Evolutionary conservation across 2,888 invertebrate species (phyloP), one percentile per base, ranked within the genome.

Genomic region (Tortricodes alternella): DNA sequence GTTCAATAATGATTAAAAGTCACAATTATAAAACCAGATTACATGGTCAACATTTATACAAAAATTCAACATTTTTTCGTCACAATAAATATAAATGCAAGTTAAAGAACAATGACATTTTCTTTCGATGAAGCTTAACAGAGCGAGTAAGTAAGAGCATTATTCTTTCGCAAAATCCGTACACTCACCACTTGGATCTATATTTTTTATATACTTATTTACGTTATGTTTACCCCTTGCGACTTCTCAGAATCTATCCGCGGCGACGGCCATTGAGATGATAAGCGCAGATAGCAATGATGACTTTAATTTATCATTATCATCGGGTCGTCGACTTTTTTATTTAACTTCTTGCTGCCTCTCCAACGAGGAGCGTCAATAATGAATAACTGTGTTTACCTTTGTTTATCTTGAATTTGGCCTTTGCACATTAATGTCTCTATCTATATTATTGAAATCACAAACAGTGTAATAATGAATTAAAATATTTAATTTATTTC

Each of bases 241-340:
- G 15, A 23, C 37, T 80, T 76, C 75, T 70, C 62, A 72, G 76
- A 76, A 75, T 71, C 68, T 68, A 71, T 73, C 68, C 61, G 46
- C 68, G 51, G 60, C 66, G 63, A 63, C 68, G 68, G 73, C 78
- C 75, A 81, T 80, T 80, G 76, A 78, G 80, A 81, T 81, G 68
- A 78, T 82, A 79, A 78, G 76, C 67, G 48, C 46, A 74, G 81
- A 84, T 85, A 83, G 72, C 69, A 70, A 61, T 74, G 79, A 82
- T 79, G 72, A 78, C 74, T 78, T 73, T 68, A 74, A 71, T 75
- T 80, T 77, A 79, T 78, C 76, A 74, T 73, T 72, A 70, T 69
- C 72, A 64, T 64, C 60, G 68, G 74, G 79, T 78, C 79, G 68
- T 70, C 73, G 78, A 76, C 78, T 73, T 18, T 38, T 43, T 65